Evolutionary conservation across 2,113 vertebrate species (phyloP), one percentile per base, ranked within the genome.

Genomic region (Bathybates hornii): DNA sequence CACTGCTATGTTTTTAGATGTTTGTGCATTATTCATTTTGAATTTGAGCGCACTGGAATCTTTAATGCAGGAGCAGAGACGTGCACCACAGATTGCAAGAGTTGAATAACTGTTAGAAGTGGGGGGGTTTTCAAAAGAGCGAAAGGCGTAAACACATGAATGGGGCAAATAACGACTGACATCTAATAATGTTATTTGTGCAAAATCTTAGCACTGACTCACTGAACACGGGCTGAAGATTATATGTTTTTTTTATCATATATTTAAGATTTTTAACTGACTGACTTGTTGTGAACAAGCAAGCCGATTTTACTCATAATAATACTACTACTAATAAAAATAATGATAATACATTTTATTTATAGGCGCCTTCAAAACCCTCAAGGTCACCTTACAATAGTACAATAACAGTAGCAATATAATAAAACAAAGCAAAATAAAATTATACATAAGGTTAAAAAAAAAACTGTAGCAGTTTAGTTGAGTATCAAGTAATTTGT

Each of bases 71-170:
- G 16, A 4, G 43, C 43, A 76, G 43, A 48, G 43, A 0, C 21
- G 0, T 29, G 43, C 68, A 17, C 41, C 41, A 21, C 41, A 6
- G 61, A 66, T 21, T 71, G 4, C 34, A 43, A 43, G 12, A 43
- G n/a, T 24, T 43, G 5, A 41, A 71, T 1, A 43, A 71, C n/a
- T 2, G 34, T 21, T 41, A 1, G 3, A 16, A 10, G 41, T 9
- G 5, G 3, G 13, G 13, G 0, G 0, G 0, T 1, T 3, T 43
- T 27, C 2, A 45, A 16, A 76, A 5, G 1, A 73, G 3, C 27
- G 12, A 45, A 73, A 2, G 13, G 8, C 0, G 1, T 27, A 27
- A 27, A 17, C 38, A 17, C 34, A 38, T 21, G 34, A 21, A 21
- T 21, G 7, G 36, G 63, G n/a, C 2, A 0, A 24, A 66, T 66